phyloP scores from a whole-genome alignment of 2,888 invertebrate genomes.

The Drosophila aldrichi region DNA sequence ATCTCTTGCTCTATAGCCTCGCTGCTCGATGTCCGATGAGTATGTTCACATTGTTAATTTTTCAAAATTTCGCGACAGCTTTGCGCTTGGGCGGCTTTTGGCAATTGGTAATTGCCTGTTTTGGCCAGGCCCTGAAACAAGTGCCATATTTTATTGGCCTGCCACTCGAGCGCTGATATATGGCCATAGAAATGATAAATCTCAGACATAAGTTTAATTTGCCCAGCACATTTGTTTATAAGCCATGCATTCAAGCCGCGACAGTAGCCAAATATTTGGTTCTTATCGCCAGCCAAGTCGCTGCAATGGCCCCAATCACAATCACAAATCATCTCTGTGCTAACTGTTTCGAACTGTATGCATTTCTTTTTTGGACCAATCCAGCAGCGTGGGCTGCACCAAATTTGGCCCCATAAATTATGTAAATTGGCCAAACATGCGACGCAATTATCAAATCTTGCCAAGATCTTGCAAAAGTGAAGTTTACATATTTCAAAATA shows the following conservation, averaged over 20 bases:
- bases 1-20: not conserved
- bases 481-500: not conserved
- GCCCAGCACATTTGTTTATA: conserved; percentile 40
- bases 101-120: conserved; percentile 71
- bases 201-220: conserved; percentile 72
- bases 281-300: conserved; percentile 51
- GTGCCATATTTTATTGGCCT: conserved; percentile 80
- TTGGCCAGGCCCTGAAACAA: conserved; percentile 66
- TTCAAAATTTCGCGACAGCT: conserved; percentile 80
- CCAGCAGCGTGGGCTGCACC: conserved; percentile 38
- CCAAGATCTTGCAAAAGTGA: conserved; percentile 9
- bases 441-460: conserved; percentile 42
- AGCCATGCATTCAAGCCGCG: conserved; percentile 33
- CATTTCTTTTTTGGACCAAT: conserved; percentile 43
- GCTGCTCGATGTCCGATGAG: not conserved
- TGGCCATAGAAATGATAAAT: conserved; percentile 70
- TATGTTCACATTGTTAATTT: conserved; percentile 66
- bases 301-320: conserved; percentile 73
- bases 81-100: conserved; percentile 50
- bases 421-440: conserved; percentile 64
- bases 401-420: conserved; percentile 66
- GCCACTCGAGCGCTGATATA: conserved; percentile 71
- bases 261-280: conserved; percentile 50
- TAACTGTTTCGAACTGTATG: conserved; percentile 59
- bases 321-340: conserved; percentile 71